phyloP scores from a whole-genome alignment of 2,113 vertebrate species.

The Pipra filicauda region DNA sequence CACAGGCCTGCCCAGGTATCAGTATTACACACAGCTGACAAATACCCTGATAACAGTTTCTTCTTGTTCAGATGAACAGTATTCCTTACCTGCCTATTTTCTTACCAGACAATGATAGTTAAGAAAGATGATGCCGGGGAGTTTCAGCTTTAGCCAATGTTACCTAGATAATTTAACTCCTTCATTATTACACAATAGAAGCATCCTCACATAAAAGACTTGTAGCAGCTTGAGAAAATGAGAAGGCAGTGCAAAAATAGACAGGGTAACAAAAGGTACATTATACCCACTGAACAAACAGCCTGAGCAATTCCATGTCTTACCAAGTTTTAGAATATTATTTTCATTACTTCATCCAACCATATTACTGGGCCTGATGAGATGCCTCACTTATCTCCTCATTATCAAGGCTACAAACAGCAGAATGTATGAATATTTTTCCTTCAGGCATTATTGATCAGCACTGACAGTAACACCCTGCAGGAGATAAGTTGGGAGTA shows the following conservation, averaged over 20 bases:
- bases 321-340: neutral
- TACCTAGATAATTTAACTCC: neutral
- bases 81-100: conserved; percentile 45
- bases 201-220: neutral
- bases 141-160: neutral
- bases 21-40: neutral
- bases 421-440: neutral
- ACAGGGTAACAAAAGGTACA: neutral
- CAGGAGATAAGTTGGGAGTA: neutral
- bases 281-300: neutral
- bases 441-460: neutral
- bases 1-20: neutral
- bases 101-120: neutral
- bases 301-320: neutral
- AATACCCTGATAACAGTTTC: neutral
- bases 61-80: neutral
- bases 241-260: neutral
- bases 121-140: conserved; percentile 4
- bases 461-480: neutral
- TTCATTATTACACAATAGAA: neutral
- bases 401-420: neutral
- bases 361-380: neutral
- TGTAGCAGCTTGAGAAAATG: neutral
- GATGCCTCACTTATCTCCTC: neutral
- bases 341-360: neutral